These are phyloP conservation scores for Condylura cristata DNA, from an alignment of 2,113 vertebrate genomes.

Conservation along the genomic window DNA sequence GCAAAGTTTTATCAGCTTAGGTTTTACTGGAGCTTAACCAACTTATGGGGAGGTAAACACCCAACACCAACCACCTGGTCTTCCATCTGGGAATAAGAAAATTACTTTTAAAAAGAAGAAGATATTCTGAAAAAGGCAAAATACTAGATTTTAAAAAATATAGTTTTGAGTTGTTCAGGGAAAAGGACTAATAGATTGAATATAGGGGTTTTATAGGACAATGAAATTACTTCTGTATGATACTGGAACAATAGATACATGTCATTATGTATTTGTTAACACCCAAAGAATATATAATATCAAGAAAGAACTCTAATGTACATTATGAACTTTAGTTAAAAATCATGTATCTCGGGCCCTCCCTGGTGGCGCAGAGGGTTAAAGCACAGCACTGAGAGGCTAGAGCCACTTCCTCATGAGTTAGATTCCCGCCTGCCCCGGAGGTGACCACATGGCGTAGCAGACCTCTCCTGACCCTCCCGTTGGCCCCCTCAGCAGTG, in stretches of 20 bases:
- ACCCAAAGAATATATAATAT: background rate
- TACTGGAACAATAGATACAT: background rate
- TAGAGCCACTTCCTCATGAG: no score
- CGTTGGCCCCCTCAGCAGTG: no score
- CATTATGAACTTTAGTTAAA: background rate
- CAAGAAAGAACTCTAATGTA: background rate
- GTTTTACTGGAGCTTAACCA: background rate
- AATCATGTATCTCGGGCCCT: no score
- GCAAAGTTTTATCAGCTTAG: background rate
- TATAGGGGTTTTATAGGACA: background rate
- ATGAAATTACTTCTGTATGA: background rate
- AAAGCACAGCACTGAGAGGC: no score
- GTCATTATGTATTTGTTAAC: background rate
- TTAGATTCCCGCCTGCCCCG: no score
- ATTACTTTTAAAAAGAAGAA: background rate
- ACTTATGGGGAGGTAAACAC: background rate
- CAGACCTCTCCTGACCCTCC: no score
- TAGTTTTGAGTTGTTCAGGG: background rate
- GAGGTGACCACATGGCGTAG: no score
- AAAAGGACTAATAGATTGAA: background rate
- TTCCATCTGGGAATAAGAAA: background rate
- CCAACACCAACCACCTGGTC: background rate
- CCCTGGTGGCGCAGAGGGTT: no score
- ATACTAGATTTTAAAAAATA: background rate
- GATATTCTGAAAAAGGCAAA: background rate